These are phyloP conservation scores for Xyliphius kryptos DNA, from an alignment of 2,113 vertebrate genomes.

Conservation along the genomic window DNA sequence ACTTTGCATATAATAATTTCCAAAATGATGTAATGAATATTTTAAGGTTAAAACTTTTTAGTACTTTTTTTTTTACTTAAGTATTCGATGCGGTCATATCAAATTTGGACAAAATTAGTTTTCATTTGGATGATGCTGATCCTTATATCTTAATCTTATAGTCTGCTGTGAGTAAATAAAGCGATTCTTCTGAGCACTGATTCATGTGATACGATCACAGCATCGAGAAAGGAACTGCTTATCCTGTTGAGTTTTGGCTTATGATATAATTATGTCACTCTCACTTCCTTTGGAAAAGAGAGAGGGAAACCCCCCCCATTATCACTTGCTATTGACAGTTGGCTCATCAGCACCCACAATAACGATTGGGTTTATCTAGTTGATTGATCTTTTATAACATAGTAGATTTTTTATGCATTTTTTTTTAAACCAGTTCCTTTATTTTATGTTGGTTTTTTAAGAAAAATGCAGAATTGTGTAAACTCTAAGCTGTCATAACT, in stretches of 20 bases:
- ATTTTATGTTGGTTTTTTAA: too few species aligned
- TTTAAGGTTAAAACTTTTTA: too few species aligned
- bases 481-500: too few species aligned
- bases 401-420: neutral
- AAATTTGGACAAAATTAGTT: too few species aligned
- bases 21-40: too few species aligned
- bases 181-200: slow-evolving; percentile 7
- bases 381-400: slow-evolving; percentile 28
- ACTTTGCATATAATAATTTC: too few species aligned
- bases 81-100: too few species aligned
- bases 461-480: too few species aligned
- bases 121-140: too few species aligned
- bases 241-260: slow-evolving; percentile 33
- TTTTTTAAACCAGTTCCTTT: too few species aligned
- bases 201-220: neutral
- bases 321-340: slow-evolving; percentile 30
- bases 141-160: neutral
- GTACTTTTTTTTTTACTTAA: too few species aligned
- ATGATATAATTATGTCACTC: slow-evolving; percentile 43
- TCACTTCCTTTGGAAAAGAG: slow-evolving; percentile 46
- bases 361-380: slow-evolving; percentile 9
- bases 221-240: slow-evolving; percentile 29
- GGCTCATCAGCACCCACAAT: slow-evolving; percentile 23
- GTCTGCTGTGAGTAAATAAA: neutral
- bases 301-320: slow-evolving; percentile 43